Evolutionary conservation across 37 sponge, comb jelly and placozoan genomes (phyloP).

Genomic region (Dysidea cf. avara): DNA sequence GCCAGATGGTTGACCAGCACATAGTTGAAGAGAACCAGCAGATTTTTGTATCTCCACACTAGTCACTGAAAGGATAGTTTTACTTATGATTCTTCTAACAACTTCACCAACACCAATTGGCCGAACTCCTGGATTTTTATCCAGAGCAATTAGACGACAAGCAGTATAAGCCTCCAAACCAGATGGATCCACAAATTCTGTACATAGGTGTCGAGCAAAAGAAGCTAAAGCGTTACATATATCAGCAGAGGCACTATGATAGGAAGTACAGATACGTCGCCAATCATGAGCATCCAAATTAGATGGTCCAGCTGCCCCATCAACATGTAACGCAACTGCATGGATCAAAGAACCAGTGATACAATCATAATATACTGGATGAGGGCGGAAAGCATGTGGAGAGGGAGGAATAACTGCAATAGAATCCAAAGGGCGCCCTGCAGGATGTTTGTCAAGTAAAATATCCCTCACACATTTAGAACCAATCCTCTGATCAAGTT

Average conservation of each 20-base stretch:
- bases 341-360: not conserved
- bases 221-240: constrained; percentile 39
- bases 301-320: constrained; percentile 29
- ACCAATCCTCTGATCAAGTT: not conserved
- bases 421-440: constrained; percentile 2
- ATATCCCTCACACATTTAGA: constrained; percentile 7
- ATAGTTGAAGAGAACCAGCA: constrained; percentile 45
- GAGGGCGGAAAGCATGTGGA: not conserved
- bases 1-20: constrained; percentile 52
- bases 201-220: constrained; percentile 30
- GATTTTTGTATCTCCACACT: constrained; percentile 20
- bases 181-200: constrained; percentile 42
- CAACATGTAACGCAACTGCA: not conserved
- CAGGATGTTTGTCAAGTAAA: constrained; percentile 24
- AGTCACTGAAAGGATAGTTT: constrained; percentile 12
- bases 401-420: not conserved
- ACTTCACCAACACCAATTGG: constrained; percentile 46
- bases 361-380: not conserved
- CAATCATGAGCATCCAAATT: constrained; percentile 31
- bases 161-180: constrained; percentile 4
- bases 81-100: constrained; percentile 33
- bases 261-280: constrained; percentile 44
- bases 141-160: constrained; percentile 40
- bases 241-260: constrained; percentile 29
- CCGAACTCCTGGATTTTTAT: too few species aligned